Base-by-base conservation (phyloP, 2,888 invertebrate genomes). In the Lepetodrilus schrolli region DNA sequence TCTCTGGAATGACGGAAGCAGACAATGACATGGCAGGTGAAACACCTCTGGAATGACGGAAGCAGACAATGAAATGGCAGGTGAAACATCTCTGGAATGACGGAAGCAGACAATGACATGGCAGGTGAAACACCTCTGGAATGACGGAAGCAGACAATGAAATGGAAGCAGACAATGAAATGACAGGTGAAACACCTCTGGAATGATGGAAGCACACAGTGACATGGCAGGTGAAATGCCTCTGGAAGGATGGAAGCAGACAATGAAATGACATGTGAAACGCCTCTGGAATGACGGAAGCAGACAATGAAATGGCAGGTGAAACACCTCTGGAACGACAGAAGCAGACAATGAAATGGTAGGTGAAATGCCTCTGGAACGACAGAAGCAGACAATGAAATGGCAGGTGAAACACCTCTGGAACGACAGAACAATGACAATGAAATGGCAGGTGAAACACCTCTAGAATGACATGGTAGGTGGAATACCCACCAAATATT, bases 41-140 rank as follows among this genome's bases (percentile, higher is more conserved):
- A n/a, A n/a, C n/a, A n/a, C n/a, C n/a, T n/a, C n/a, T n/a, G n/a
- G n/a, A n/a, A n/a, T n/a, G n/a, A n/a, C n/a, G n/a, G 43, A 43
- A n/a, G 2, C 43, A 43, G 17, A 43, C 43, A 10, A 3, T n/a
- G 2, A 5, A 43, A 2, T 5, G 43, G 43, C 5, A 43, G 43
- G 17, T 43, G 94, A 83, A 93, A 94, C 0, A 94, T 94, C 73
- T 94, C 94, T 94, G 83, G 48, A 89, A 85, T n/a, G n/a, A n/a
- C n/a, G n/a, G n/a, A n/a, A n/a, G n/a, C n/a, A n/a, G n/a, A n/a
- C 58, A 7, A 17, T 65, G 51, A 70, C 77, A 74, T n/a, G n/a
- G n/a, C n/a, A n/a, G n/a, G n/a, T n/a, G 72, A 17, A 13, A 43
- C n/a, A 17, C n/a, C n/a, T 43, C 43, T 74, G 75, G n/a, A 36